These are phyloP conservation scores for Choristoneura fumiferana DNA, from an alignment of 1,140 invertebrate genomes.

Conservation along the genomic window DNA sequence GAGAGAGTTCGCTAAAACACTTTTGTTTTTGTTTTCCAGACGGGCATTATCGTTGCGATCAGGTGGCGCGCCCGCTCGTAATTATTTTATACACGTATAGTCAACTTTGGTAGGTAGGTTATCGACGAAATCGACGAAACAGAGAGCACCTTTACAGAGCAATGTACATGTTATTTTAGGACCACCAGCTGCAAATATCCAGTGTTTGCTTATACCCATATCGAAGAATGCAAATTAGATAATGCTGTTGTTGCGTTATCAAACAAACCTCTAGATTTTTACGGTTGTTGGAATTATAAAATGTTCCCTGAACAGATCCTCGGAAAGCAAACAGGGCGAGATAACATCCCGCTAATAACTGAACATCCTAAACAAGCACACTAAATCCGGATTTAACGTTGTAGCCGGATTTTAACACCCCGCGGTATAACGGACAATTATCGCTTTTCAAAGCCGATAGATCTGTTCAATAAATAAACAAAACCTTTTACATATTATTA, in stretches of 20 bases:
- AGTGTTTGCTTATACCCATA: no score
- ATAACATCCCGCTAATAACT: slow-evolving; percentile 8
- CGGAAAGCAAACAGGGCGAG: neutral
- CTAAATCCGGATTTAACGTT: slow-evolving; percentile 13
- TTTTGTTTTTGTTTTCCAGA: slow-evolving; percentile 17
- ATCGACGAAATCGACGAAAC: no score
- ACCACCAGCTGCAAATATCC: no score
- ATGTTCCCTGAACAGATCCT: slow-evolving; percentile 7
- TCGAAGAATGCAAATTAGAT: neutral
- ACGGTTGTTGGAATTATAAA: neutral
- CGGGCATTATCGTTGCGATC: neutral
- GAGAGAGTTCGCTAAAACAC: slow-evolving; percentile 8
- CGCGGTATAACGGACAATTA: neutral
- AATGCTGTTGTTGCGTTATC: neutral
- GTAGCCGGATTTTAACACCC: neutral
- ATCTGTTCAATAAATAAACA: neutral
- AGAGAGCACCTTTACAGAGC: no score
- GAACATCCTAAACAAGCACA: slow-evolving; percentile 14
- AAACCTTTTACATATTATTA: no score
- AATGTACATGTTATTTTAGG: no score
- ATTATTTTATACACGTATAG: slow-evolving; percentile 6
- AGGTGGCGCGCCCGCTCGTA: slow-evolving; percentile 13
- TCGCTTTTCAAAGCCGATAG: neutral
- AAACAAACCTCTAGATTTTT: neutral
- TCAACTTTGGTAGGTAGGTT: neutral